Percentiles rank a stretch among this genome's conserved stretches.
phyloP scores from a whole-genome alignment of 2,888 invertebrate species.

The Apotomis capreana region DNA sequence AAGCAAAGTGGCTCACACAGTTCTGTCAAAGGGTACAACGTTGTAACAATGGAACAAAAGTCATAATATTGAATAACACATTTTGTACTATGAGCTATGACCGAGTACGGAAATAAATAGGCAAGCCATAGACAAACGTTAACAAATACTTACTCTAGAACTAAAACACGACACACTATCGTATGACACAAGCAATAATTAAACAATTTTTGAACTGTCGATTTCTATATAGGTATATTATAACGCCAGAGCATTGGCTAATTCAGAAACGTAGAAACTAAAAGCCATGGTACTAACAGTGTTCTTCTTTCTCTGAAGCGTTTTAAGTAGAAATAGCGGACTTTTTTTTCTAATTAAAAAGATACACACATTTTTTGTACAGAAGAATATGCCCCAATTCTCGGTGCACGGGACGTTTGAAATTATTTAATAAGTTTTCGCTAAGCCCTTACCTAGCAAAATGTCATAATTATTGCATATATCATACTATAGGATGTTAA shows the following conservation, averaged over 20 bases:
- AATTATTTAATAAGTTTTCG: no score
- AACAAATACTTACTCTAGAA: conserved; percentile 37
- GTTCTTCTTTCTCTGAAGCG: no score
- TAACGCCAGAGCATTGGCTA: no score
- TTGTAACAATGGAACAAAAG: conserved; percentile 12
- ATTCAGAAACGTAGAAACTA: no score
- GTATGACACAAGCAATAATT: conserved; percentile 29
- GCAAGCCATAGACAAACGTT: conserved; percentile 40
- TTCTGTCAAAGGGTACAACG: conserved; percentile 13
- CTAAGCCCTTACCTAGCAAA: background rate
- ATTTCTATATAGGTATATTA: background rate
- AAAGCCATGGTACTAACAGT: no score
- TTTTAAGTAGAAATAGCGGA: no score
- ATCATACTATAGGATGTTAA: conserved; percentile 12
- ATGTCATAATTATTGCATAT: background rate
- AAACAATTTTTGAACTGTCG: background rate
- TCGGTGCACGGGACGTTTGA: no score
- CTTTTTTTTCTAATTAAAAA: no score
- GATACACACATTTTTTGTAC: no score
- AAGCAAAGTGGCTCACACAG: background rate
- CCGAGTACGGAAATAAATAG: conserved; percentile 28
- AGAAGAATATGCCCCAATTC: no score
- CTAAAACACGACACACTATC: conserved; percentile 15
- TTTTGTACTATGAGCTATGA: conserved; percentile 30
- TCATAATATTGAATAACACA: conserved; percentile 32